A percentile compares a stretch with the other conserved stretches of the same genome.
Conservation (phyloP, 2,113 vertebrate genomes). For the Eublepharis macularius region DNA sequence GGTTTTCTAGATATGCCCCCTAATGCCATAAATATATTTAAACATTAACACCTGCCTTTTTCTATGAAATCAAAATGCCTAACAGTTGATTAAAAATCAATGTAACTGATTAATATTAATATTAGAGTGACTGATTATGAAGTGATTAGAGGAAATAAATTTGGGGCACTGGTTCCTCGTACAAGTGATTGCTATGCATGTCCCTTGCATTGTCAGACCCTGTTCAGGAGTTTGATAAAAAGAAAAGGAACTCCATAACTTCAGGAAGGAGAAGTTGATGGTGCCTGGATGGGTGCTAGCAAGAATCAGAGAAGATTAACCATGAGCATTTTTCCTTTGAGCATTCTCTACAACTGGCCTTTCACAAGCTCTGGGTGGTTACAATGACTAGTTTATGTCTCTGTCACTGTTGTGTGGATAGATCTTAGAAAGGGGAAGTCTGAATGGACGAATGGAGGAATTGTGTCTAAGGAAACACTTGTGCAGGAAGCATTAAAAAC, state of each 20-base stretch:
- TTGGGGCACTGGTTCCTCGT: not conserved
- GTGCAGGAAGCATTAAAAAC: slow-evolving; percentile 1
- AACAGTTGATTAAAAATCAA: not conserved
- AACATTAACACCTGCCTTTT: not conserved
- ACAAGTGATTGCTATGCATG: not conserved
- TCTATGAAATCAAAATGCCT: not conserved
- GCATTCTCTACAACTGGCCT: not conserved
- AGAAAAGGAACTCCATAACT: not conserved
- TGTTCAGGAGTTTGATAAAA: not conserved
- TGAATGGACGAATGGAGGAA: slow-evolving; percentile 9
- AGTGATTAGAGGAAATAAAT: not conserved
- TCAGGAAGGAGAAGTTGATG: not conserved
- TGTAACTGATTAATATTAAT: not conserved
- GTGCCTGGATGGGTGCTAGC: not conserved
- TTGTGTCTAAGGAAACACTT: slow-evolving; percentile 5
- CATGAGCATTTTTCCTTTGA: not conserved
- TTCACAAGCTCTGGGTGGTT: not conserved
- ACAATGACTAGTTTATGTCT: not conserved
- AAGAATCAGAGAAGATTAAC: not conserved
- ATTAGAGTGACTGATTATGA: not conserved
- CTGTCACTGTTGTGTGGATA: not conserved
- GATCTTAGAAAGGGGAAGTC: slow-evolving; percentile 7
- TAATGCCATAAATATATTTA: not conserved
- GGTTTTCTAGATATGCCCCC: no score
- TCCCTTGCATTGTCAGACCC: not conserved